A percentile compares a stretch with the other conserved stretches of the same genome.
Evolutionary conservation across 2,113 vertebrate species (phyloP).

Genomic region (Centropristis striata): DNA sequence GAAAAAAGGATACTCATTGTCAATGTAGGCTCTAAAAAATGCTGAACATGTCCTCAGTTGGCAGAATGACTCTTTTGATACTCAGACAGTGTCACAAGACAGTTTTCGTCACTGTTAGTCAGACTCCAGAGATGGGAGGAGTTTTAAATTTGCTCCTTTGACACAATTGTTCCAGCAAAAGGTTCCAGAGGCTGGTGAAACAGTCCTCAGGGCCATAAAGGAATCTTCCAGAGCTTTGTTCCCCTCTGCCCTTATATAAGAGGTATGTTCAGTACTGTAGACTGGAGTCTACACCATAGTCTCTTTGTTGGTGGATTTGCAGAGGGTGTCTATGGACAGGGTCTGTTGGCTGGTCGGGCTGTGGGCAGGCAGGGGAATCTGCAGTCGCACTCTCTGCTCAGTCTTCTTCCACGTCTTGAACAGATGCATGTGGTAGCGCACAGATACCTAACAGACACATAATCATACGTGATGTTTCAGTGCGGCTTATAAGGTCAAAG

Average conservation of each 20-base stretch:
- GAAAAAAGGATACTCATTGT: neutral
- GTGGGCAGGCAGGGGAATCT: slow-evolving; percentile 44
- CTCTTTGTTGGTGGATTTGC: slow-evolving; percentile 75
- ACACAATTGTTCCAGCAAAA: neutral
- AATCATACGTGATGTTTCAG: neutral
- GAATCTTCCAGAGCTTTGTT: neutral
- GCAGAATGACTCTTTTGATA: neutral
- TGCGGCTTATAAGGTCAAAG: neutral
- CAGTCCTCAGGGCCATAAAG: neutral
- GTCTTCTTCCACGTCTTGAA: slow-evolving; percentile 76
- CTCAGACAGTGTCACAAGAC: neutral
- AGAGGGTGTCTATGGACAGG: slow-evolving; percentile 16
- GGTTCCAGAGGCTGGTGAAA: neutral
- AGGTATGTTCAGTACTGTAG: neutral
- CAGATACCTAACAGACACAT: slow-evolving; percentile 75
- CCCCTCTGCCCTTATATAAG: neutral
- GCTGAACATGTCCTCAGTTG: neutral
- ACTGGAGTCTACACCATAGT: slow-evolving; percentile 64
- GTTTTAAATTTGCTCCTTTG: neutral
- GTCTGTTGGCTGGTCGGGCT: slow-evolving; percentile 17
- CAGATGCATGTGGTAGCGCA: slow-evolving; percentile 80
- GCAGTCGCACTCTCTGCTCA: slow-evolving; percentile 76
- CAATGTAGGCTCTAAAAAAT: neutral
- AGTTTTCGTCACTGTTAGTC: neutral
- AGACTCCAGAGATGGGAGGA: neutral